A percentile compares a stretch with the other conserved stretches of the same genome.
Conservation (phyloP, 2,797 vertebrate genomes). For the Poeciliopsis gracilis region DNA sequence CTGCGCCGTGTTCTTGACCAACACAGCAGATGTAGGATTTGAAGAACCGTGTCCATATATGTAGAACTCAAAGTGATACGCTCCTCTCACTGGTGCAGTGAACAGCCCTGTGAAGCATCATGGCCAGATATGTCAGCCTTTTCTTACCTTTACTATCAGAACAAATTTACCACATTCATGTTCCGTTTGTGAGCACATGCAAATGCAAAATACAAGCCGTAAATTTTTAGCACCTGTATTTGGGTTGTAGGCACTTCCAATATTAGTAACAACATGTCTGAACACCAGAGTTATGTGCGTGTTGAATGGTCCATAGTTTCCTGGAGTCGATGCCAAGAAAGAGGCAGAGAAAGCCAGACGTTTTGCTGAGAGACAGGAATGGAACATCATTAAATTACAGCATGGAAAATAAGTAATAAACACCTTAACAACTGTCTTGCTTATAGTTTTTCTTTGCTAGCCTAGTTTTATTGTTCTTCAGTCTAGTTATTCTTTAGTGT, state of each 20-base stretch:
- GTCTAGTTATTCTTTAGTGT: no score
- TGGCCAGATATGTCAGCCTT: no score
- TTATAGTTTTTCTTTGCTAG: no score
- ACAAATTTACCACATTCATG: not conserved
- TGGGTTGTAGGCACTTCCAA: conserved; percentile 12
- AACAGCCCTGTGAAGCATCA: not conserved
- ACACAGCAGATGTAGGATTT: accelerated
- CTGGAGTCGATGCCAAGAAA: not conserved
- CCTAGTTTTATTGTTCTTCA: no score
- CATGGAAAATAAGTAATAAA: no score
- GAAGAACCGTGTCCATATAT: not conserved
- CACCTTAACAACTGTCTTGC: no score
- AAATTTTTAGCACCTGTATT: not conserved
- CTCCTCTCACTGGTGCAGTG: not conserved
- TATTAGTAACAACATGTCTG: conserved; percentile 4
- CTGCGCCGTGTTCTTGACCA: conserved; percentile 44
- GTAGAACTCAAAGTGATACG: not conserved
- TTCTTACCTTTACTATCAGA: not conserved
- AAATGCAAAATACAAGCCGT: not conserved
- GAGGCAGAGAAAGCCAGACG: conserved; percentile 28
- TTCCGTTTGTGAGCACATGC: not conserved
- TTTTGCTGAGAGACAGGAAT: conserved; percentile 12
- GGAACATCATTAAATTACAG: not conserved
- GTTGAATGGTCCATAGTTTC: conserved; percentile 9
- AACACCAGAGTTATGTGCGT: conserved; percentile 14